Conservation (phyloP, 2,797 vertebrate species). For the Halcyon leucocephala region DNA sequence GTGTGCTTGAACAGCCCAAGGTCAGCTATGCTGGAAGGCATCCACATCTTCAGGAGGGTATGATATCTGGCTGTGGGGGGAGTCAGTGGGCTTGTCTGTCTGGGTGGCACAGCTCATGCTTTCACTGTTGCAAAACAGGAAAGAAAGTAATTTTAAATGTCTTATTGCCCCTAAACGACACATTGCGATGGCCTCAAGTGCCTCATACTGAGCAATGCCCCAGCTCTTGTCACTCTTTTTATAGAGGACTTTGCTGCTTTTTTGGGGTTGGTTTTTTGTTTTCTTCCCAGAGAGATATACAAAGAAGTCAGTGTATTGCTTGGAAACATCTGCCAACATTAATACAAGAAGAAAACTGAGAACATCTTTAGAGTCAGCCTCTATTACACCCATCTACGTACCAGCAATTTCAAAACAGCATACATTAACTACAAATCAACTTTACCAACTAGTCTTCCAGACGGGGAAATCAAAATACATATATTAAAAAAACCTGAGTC, state of each 20-base stretch:
- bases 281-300: background rate
- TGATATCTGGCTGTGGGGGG: background rate
- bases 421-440: background rate
- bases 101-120: background rate
- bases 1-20: background rate
- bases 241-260: background rate
- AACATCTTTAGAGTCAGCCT: conserved; percentile 19
- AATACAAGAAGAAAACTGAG: conserved; percentile 13
- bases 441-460: background rate
- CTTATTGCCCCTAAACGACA: background rate
- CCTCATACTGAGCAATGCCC: background rate
- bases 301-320: conserved; percentile 27
- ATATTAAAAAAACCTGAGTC: conserved; percentile 17
- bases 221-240: background rate
- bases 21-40: background rate
- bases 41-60: background rate
- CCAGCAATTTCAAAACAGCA: conserved; percentile 20
- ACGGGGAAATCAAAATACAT: background rate
- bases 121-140: background rate
- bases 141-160: background rate
- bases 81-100: background rate
- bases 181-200: background rate
- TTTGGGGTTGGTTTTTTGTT: background rate
- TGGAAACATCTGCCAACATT: conserved; percentile 23
- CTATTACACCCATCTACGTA: background rate